Percentiles rank a stretch among this genome's conserved stretches.
Conservation (phyloP, 2,113 vertebrate species). For the Terrapene triunguis region DNA sequence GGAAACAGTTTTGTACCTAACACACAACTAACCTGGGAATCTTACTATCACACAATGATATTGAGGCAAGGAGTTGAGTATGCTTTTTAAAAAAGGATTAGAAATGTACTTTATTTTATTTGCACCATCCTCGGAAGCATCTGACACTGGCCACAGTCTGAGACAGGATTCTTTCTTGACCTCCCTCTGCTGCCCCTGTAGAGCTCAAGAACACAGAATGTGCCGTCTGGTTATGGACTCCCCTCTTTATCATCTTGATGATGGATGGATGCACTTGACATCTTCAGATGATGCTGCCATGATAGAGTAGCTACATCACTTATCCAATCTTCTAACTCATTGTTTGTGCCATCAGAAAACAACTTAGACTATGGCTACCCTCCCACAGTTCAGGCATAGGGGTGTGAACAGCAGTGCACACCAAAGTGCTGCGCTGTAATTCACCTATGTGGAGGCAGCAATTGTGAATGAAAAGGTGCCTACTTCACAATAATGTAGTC, state of each 20-base stretch:
- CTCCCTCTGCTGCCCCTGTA: background rate
- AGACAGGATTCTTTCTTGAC: conserved; percentile 14
- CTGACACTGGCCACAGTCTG: conserved; percentile 11
- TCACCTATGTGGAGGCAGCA: background rate
- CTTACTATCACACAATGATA: background rate
- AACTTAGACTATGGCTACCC: background rate
- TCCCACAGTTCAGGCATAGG: background rate
- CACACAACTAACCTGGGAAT: rapidly evolving
- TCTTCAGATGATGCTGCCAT: background rate
- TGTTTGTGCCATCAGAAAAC: background rate
- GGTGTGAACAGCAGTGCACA: background rate
- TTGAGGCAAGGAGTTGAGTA: rapidly evolving
- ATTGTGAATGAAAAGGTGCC: background rate
- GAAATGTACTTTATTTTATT: background rate
- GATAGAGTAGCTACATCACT: background rate
- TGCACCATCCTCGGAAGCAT: background rate
- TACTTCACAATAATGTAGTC: background rate
- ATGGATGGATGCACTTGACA: background rate
- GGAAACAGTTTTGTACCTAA: background rate
- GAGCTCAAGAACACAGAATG: background rate
- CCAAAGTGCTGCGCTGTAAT: background rate
- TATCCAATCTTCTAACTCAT: background rate
- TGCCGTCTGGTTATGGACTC: background rate
- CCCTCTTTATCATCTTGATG: background rate
- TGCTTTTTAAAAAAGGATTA: background rate